Conservation (phyloP, 2,888 invertebrate genomes). For the Drosophila kuntzei region DNA sequence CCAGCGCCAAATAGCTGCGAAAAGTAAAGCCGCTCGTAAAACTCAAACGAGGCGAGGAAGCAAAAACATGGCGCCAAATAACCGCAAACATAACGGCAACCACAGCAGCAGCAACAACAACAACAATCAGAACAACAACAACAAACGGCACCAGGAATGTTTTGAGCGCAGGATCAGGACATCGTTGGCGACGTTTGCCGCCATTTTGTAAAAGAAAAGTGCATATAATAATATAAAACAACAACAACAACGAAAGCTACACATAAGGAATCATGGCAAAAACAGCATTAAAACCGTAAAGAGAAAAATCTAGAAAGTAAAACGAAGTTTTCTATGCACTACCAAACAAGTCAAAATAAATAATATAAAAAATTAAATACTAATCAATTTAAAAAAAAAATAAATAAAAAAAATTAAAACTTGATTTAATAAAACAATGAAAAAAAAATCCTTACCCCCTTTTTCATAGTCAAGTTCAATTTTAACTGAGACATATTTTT, state of each 20-base stretch:
- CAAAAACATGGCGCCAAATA: constrained; percentile 82
- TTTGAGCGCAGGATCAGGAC: constrained; percentile 50
- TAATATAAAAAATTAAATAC: no score
- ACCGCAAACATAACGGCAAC: constrained; percentile 79
- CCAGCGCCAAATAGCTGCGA: constrained; percentile 79
- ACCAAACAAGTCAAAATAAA: not conserved
- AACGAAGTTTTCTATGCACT: constrained; percentile 31
- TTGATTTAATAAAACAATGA: no score
- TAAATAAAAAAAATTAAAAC: no score
- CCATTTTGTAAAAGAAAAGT: constrained; percentile 81
- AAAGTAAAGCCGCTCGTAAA: constrained; percentile 81
- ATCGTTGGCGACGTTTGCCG: constrained; percentile 76
- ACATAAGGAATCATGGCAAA: constrained; percentile 55
- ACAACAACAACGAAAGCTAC: constrained; percentile 40
- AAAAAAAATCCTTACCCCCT: no score
- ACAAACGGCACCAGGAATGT: constrained; percentile 11
- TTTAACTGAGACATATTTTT: not conserved
- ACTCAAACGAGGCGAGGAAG: constrained; percentile 79
- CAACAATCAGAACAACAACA: constrained; percentile 56
- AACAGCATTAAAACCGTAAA: constrained; percentile 63
- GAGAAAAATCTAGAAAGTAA: not conserved
- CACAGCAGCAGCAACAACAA: constrained; percentile 35
- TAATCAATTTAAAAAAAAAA: no score
- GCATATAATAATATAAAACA: constrained; percentile 80
- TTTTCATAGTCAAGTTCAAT: not conserved